A percentile compares a stretch with the other conserved stretches of the same genome.
Evolutionary conservation across 2,797 vertebrate genomes (phyloP).

Genomic region (Urophycis tenuis): DNA sequence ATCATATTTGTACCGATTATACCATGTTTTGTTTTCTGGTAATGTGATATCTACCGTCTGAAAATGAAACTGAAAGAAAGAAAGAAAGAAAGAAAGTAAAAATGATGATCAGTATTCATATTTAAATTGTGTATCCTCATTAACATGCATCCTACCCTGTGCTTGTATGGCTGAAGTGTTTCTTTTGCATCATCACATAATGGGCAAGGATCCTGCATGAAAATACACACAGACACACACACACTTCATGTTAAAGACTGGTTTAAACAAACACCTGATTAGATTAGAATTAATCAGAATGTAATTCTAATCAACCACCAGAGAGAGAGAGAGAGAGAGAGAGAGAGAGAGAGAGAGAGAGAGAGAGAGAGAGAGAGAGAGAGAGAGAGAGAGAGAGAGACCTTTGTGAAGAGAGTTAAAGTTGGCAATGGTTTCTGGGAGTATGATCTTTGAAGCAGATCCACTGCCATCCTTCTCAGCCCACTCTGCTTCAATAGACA

Average conservation of each 20-base stretch:
- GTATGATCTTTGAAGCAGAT: not conserved
- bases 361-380: no score
- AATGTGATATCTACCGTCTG: conserved; percentile 81
- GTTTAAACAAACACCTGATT: no score
- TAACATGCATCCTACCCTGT: conserved; percentile 64
- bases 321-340: not conserved
- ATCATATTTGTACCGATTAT: conserved; percentile 75
- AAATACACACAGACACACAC: not conserved
- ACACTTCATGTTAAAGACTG: not conserved
- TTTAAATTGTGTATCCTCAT: not conserved
- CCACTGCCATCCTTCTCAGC: not conserved
- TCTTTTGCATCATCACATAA: conserved; percentile 83
- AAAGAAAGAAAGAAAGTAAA: not conserved
- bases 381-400: not conserved
- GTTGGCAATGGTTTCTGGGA: not conserved
- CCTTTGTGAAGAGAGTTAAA: conserved; percentile 1
- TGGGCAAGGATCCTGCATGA: conserved; percentile 72
- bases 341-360: not conserved
- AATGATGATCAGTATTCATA: not conserved
- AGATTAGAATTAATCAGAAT: no score
- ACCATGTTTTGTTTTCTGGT: conserved; percentile 74
- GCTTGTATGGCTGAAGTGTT: conserved; percentile 71
- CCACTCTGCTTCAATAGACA: not conserved
- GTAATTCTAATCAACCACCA: no score
- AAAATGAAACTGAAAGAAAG: conserved; percentile 70